Conservation (phyloP, 1,140 invertebrate species). For the Periplaneta americana region DNA sequence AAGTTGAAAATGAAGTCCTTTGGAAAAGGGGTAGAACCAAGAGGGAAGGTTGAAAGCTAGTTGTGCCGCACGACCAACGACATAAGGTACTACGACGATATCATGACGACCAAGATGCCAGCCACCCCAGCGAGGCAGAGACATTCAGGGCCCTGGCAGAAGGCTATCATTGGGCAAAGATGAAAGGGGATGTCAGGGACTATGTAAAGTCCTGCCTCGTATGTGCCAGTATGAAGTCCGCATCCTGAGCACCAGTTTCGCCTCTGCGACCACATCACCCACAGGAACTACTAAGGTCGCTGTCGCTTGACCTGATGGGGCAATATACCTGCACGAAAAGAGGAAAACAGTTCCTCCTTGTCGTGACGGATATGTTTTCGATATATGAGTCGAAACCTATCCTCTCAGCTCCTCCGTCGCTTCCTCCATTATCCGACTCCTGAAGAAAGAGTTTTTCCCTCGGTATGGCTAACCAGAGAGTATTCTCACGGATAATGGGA, state of each 20-base stretch:
- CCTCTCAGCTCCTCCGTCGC: too few relatives aligned
- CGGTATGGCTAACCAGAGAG: too few relatives aligned
- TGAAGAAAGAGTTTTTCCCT: too few relatives aligned
- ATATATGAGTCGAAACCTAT: too few relatives aligned
- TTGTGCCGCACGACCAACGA: conserved; percentile 5
- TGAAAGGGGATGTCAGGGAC: conserved; percentile 20
- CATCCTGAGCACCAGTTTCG: conserved; percentile 12
- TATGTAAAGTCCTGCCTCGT: conserved; percentile 8
- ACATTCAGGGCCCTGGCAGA: conserved; percentile 18
- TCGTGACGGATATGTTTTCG: too few relatives aligned
- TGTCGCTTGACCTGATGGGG: conserved; percentile 22
- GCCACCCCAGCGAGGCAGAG: conserved; percentile 23
- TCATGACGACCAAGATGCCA: conserved; percentile 21
- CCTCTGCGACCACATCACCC: conserved; percentile 1
- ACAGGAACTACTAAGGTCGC: conserved; percentile 14
- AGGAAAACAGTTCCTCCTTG: too few relatives aligned
- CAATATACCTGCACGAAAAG: too few relatives aligned
- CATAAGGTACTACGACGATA: conserved; percentile 11
- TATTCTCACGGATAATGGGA: too few relatives aligned
- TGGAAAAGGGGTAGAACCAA: background rate
- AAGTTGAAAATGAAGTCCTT: too few relatives aligned
- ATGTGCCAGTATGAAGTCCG: conserved; percentile 4
- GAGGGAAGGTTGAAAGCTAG: background rate
- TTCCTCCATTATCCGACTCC: too few relatives aligned
- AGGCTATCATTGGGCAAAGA: too few relatives aligned